A percentile compares a stretch with the other conserved stretches of the same genome.
These are phyloP conservation scores for Trematomus loennbergii DNA, from an alignment of 2,113 vertebrate species.

Conservation along the genomic window DNA sequence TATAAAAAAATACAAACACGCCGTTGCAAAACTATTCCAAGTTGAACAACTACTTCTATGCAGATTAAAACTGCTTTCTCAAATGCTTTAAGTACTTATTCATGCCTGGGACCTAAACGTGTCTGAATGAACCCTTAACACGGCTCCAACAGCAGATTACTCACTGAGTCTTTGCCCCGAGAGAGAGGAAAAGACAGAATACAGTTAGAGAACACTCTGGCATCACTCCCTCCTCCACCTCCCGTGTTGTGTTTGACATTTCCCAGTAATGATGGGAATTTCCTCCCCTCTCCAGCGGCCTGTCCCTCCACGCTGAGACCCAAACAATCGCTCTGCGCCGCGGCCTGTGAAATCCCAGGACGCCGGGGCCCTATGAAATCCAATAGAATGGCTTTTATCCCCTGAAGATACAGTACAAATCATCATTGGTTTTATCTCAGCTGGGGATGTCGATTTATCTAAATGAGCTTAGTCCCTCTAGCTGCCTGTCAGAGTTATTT, in stretches of 20 bases:
- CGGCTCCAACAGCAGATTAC: constrained; percentile 21
- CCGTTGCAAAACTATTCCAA: neutral
- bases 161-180: constrained; percentile 2
- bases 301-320: constrained; percentile 81
- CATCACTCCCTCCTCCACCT: constrained; percentile 32
- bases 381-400: constrained; percentile 81
- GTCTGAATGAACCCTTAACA: constrained; percentile 1
- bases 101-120: neutral
- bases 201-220: constrained; percentile 12
- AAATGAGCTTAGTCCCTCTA: constrained; percentile 88
- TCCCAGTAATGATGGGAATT: constrained; percentile 59
- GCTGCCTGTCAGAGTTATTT: constrained; percentile 82
- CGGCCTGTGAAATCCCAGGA: constrained; percentile 63
- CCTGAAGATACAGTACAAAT: constrained; percentile 95
- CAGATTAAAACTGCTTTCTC: neutral
- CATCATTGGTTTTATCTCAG: constrained; percentile 96
- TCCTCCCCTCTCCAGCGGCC: constrained; percentile 37
- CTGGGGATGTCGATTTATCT: constrained; percentile 93
- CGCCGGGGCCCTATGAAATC: constrained; percentile 69
- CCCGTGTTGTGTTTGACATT: constrained; percentile 56
- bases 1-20: neutral
- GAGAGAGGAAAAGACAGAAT: neutral
- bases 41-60: constrained; percentile 9
- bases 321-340: constrained; percentile 34
- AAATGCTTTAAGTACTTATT: neutral